Conservation (phyloP, 1,140 invertebrate species). For the Drosophila lacteicornis region DNA sequence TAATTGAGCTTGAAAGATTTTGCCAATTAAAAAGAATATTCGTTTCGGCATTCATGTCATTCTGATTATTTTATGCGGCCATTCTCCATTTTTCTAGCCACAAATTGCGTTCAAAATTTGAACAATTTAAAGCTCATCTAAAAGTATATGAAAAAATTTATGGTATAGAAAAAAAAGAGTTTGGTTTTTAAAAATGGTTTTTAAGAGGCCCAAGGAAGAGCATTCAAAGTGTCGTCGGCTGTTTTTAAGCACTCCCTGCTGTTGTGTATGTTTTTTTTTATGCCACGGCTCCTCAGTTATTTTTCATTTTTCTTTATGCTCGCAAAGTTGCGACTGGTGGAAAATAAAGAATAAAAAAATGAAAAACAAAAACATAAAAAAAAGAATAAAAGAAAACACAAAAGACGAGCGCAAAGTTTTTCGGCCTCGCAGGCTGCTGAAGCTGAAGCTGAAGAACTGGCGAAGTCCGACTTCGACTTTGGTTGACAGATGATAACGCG, state of each 20-base stretch:
- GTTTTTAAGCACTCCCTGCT: conserved; percentile 11
- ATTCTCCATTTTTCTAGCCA: too few relatives aligned
- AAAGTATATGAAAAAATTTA: too few relatives aligned
- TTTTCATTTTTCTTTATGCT: conserved; percentile 63
- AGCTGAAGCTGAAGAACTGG: conserved; percentile 42
- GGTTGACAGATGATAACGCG: conserved; percentile 45
- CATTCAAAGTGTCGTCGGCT: conserved; percentile 19
- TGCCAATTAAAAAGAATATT: conserved; percentile 5
- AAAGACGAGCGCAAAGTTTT: conserved; percentile 71
- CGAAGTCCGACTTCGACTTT: conserved; percentile 56
- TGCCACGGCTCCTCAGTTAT: conserved; percentile 34
- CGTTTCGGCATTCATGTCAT: background rate
- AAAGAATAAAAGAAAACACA: conserved; percentile 28
- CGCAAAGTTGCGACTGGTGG: conserved; percentile 52
- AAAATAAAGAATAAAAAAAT: conserved; percentile 28
- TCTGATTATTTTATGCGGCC: background rate
- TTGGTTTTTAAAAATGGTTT: background rate
- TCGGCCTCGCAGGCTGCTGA: conserved; percentile 37
- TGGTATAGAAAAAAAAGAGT: background rate
- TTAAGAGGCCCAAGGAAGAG: background rate
- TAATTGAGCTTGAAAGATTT: conserved; percentile 5
- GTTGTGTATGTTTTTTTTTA: conserved; percentile 26
- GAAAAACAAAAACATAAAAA: conserved; percentile 35
- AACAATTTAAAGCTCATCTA: too few relatives aligned
- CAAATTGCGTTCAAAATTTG: background rate